Conservation (phyloP, 2,113 vertebrate genomes). For the Phodopus roborovskii region DNA sequence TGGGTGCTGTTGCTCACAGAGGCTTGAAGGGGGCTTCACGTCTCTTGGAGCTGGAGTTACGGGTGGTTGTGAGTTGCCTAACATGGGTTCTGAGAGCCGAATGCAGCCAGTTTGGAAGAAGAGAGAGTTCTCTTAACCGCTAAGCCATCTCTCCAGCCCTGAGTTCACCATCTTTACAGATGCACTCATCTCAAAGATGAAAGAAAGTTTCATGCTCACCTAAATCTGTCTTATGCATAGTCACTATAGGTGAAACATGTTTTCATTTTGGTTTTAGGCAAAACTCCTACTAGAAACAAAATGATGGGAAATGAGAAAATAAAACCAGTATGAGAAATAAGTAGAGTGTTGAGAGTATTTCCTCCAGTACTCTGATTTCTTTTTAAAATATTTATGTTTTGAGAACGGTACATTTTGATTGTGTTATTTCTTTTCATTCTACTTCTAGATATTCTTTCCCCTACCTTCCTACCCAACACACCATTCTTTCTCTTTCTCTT, state of each 20-base stretch:
- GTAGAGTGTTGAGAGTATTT: neutral
- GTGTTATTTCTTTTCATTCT: neutral
- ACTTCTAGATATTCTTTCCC: neutral
- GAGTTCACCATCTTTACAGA: neutral
- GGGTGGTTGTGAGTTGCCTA: too few species aligned
- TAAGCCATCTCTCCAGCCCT: neutral
- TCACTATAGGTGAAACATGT: neutral
- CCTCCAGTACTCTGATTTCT: neutral
- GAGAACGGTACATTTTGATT: neutral
- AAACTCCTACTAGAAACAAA: constrained; percentile 28
- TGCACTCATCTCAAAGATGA: neutral
- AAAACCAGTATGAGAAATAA: constrained; percentile 1
- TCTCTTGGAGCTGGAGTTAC: neutral
- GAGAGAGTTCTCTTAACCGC: too few species aligned
- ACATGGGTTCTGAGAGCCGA: neutral
- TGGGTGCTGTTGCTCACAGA: neutral
- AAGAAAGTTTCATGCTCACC: neutral
- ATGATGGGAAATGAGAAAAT: neutral
- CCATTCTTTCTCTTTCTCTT: neutral
- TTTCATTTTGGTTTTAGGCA: neutral
- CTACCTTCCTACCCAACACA: neutral
- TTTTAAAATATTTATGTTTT: neutral
- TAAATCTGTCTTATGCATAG: neutral
- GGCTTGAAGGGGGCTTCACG: neutral
- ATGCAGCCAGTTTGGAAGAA: neutral